Evolutionary conservation across 2,888 invertebrate genomes (phyloP).

Genomic region (Strigamia crassipes): DNA sequence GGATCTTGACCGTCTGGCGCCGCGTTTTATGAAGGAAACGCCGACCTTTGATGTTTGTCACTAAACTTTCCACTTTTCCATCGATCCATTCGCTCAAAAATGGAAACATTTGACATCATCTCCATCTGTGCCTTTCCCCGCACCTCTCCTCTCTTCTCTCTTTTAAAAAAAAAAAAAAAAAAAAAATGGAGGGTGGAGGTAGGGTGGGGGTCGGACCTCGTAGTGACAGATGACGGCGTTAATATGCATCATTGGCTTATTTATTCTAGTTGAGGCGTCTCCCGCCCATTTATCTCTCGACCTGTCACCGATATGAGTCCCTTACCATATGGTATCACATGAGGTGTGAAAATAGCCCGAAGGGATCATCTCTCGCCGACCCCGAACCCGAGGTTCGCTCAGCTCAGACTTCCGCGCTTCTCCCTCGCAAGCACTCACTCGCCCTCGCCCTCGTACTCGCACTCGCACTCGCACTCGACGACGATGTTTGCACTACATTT

Average conservation of each 20-base stretch:
- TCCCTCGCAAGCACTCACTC: too few species aligned
- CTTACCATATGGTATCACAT: conserved; percentile 44
- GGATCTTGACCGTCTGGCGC: conserved; percentile 30
- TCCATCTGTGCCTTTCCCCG: conserved; percentile 6
- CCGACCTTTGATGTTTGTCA: conserved; percentile 13
- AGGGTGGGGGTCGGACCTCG: not conserved
- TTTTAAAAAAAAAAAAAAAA: not conserved
- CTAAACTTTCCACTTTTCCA: too few species aligned
- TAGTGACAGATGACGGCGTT: conserved; percentile 25
- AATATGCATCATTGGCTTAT: conserved; percentile 24
- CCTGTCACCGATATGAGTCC: conserved; percentile 18
- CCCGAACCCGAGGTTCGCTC: too few species aligned
- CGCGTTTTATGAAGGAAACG: conserved; percentile 12
- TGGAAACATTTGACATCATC: too few species aligned
- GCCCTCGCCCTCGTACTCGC: not conserved
- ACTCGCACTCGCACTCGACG: not conserved
- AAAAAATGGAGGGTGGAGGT: not conserved
- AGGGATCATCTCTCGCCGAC: not conserved
- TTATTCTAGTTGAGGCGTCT: conserved; percentile 21
- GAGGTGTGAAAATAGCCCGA: conserved; percentile 44
- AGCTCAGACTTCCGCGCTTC: not conserved
- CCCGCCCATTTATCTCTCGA: conserved; percentile 22
- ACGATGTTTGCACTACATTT: conserved; percentile 25
- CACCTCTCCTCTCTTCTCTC: not conserved
- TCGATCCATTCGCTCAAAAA: too few species aligned